A percentile compares a stretch with the other conserved stretches of the same genome.
Evolutionary conservation across 1,140 invertebrate genomes (phyloP).

Genomic region (Saxidomus purpurata): DNA sequence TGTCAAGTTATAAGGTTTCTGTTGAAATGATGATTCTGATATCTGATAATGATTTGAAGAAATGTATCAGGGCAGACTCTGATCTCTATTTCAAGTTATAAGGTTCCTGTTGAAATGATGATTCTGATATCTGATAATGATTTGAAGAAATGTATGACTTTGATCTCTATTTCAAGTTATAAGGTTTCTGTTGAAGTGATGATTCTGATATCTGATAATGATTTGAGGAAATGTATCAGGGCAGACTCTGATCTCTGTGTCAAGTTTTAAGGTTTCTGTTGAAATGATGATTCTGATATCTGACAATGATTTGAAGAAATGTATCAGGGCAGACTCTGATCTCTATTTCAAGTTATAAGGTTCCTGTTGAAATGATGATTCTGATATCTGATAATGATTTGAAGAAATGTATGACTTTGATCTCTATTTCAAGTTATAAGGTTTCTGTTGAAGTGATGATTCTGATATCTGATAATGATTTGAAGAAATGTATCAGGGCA

Average conservation of each 20-base stretch:
- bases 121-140: neutral
- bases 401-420: constrained; percentile 23
- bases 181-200: constrained; percentile 9
- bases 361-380: constrained; percentile 11
- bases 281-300: constrained; percentile 36
- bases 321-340: constrained; percentile 32
- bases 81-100: neutral
- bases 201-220: constrained; percentile 31
- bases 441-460: too few species aligned
- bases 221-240: neutral
- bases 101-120: neutral
- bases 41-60: neutral
- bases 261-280: too few species aligned
- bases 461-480: too few species aligned
- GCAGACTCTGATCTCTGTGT: constrained; percentile 22
- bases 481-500: too few species aligned
- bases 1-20: too few species aligned
- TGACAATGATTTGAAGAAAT: neutral
- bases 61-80: constrained; percentile 20
- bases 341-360: neutral
- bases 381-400: constrained; percentile 8
- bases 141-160: neutral
- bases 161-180: neutral
- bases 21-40: constrained; percentile 21
- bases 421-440: too few species aligned